Evolutionary conservation across 2,113 vertebrate species (phyloP).

Genomic region (Amphiprion ocellaris): DNA sequence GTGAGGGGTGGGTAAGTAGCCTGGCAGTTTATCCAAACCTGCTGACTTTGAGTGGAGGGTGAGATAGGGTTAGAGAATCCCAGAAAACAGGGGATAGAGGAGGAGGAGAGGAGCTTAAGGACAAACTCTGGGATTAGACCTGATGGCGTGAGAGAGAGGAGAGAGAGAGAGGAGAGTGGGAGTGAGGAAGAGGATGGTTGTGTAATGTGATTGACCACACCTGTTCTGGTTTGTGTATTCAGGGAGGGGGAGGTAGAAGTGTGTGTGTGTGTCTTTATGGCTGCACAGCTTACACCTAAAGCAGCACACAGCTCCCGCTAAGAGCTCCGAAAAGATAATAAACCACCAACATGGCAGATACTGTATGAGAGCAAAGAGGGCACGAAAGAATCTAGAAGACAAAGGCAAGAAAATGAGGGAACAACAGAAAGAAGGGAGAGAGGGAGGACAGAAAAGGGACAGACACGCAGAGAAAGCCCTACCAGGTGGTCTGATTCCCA

Average conservation of each 20-base stretch:
- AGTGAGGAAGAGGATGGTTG: slow-evolving; percentile 64
- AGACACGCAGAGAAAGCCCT: slow-evolving; percentile 80
- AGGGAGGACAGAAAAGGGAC: slow-evolving; percentile 58
- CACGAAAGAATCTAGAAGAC: background rate
- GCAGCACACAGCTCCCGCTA: background rate
- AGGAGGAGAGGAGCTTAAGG: slow-evolving; percentile 80
- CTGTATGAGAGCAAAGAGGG: background rate
- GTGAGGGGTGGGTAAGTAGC: slow-evolving; percentile 58
- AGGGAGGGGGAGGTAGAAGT: slow-evolving; percentile 22
- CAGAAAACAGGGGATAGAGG: slow-evolving; percentile 77
- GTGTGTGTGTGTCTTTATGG: slow-evolving; percentile 33
- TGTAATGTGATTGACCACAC: slow-evolving; percentile 79
- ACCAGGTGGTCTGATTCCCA: slow-evolving; percentile 99
- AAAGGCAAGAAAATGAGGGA: slow-evolving; percentile 34
- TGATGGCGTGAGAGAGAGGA: slow-evolving; percentile 76
- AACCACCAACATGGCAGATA: slow-evolving; percentile 8
- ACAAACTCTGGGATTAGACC: slow-evolving; percentile 80
- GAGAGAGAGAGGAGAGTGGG: slow-evolving; percentile 50
- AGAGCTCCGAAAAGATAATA: slow-evolving; percentile 15
- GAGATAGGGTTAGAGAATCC: slow-evolving; percentile 76
- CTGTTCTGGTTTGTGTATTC: slow-evolving; percentile 69
- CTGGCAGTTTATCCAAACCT: slow-evolving; percentile 77
- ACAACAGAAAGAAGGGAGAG: slow-evolving; percentile 23
- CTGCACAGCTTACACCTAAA: slow-evolving; percentile 26
- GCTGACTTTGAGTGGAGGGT: slow-evolving; percentile 77